Percentiles rank a stretch among this genome's conserved stretches.
Conservation (phyloP, 1,140 invertebrate species). For the Zophobas atratus region DNA sequence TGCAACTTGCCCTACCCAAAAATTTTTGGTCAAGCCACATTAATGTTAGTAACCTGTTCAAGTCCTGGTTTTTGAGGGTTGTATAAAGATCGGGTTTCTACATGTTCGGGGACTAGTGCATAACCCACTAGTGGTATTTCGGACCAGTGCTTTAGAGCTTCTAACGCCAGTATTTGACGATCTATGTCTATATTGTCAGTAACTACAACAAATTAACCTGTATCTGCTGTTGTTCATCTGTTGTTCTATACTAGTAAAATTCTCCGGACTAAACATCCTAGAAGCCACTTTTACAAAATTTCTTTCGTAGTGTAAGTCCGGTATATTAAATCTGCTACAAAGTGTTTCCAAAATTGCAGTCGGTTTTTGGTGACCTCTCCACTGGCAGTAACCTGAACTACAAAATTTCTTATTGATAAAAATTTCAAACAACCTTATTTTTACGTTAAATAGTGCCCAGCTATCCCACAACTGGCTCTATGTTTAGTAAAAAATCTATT, state of each 20-base stretch:
- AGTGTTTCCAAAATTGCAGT: conserved; percentile 81
- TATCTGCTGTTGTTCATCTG: too few relatives aligned
- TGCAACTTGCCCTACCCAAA: conserved; percentile 84
- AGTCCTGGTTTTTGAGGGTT: conserved; percentile 83
- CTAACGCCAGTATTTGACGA: conserved; percentile 77
- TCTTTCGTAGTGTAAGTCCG: conserved; percentile 68
- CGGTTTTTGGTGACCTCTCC: conserved; percentile 85
- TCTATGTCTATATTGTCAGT: conserved; percentile 46
- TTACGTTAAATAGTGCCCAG: conserved; percentile 79
- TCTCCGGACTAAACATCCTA: conserved; percentile 53
- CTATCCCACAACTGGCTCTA: conserved; percentile 83
- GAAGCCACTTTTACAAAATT: conserved; percentile 71
- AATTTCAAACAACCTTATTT: conserved; percentile 42
- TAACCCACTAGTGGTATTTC: conserved; percentile 83
- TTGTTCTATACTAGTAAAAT: conserved; percentile 42
- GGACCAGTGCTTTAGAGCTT: conserved; percentile 80
- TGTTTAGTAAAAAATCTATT: conserved; percentile 88
- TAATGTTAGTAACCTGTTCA: conserved; percentile 77
- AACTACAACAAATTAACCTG: conserved; percentile 45
- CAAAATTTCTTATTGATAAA: conserved; percentile 46
- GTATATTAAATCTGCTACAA: conserved; percentile 78
- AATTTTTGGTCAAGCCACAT: not conserved
- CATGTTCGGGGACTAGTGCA: conserved; percentile 88
- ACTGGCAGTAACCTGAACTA: conserved; percentile 80
- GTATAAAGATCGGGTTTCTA: conserved; percentile 88